Conservation (phyloP, 2,888 invertebrate genomes). For the Trissonchulus latispiculum region DNA sequence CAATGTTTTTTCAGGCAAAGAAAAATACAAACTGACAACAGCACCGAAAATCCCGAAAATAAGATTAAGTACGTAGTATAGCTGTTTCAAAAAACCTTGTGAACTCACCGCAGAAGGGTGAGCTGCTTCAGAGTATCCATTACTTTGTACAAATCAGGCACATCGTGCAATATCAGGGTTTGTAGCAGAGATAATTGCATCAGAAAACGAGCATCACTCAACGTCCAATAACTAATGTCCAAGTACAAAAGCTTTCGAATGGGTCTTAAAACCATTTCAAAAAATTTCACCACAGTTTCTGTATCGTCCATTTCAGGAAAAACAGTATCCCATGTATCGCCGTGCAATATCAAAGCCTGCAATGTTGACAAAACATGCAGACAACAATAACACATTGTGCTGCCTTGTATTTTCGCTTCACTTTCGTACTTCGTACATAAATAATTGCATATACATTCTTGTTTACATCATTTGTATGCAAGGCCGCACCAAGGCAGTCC, state of each 20-base stretch:
- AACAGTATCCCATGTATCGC: not conserved
- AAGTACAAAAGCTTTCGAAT: conserved; percentile 58
- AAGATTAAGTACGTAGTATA: no score
- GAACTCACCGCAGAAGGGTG: conserved; percentile 50
- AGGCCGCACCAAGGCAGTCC: no score
- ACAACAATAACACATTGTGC: not conserved
- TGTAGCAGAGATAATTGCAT: conserved; percentile 58
- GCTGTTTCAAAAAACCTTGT: conserved; percentile 8
- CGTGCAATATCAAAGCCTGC: conserved; percentile 9
- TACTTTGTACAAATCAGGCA: conserved; percentile 56
- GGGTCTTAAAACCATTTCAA: conserved; percentile 52
- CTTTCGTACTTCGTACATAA: no score
- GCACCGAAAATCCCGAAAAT: no score
- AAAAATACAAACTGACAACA: no score
- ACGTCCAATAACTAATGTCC: conserved; percentile 60
- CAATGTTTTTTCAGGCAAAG: not conserved
- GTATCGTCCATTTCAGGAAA: not conserved
- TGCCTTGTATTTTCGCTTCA: no score
- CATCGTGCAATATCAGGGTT: conserved; percentile 69
- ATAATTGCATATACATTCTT: no score
- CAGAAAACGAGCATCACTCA: conserved; percentile 58
- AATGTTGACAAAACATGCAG: not conserved
- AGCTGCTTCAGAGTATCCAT: conserved; percentile 48
- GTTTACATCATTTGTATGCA: no score
- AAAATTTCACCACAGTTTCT: conserved; percentile 24